Evolutionary conservation across 2,797 vertebrate species (phyloP).

Genomic region (Ibycter americanus): DNA sequence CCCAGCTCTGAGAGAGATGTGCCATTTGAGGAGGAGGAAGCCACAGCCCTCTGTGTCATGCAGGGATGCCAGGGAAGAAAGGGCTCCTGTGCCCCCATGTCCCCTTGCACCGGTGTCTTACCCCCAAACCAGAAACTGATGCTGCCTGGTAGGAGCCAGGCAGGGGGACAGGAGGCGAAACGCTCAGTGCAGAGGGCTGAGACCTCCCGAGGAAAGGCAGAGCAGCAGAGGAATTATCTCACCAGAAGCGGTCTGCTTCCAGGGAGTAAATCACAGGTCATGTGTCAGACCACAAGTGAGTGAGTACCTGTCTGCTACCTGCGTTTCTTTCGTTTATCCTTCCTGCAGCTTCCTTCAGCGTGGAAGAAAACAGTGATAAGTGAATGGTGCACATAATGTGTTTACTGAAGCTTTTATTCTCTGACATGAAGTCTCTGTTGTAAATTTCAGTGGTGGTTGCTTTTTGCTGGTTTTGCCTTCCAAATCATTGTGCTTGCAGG

Average conservation of each 20-base stretch:
- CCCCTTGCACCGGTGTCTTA: not conserved
- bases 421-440: not conserved
- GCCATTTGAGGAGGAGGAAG: not conserved
- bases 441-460: not conserved
- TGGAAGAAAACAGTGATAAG: not conserved
- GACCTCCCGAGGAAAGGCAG: not conserved
- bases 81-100: not conserved
- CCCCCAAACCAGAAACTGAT: not conserved
- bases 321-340: not conserved
- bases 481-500: not conserved
- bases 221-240: not conserved
- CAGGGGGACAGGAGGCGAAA: not conserved
- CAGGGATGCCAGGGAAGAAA: not conserved
- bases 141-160: not conserved
- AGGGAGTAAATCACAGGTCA: not conserved
- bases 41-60: not conserved
- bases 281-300: rapidly evolving
- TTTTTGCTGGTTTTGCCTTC: not conserved
- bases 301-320: too few species aligned
- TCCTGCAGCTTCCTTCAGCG: not conserved
- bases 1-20: not conserved
- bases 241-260: not conserved
- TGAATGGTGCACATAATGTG: not conserved
- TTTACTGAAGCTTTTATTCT: not conserved
- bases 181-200: not conserved